Base-by-base conservation (phyloP, 2,797 vertebrate genomes). In the Peromyscus aztecus region DNA sequence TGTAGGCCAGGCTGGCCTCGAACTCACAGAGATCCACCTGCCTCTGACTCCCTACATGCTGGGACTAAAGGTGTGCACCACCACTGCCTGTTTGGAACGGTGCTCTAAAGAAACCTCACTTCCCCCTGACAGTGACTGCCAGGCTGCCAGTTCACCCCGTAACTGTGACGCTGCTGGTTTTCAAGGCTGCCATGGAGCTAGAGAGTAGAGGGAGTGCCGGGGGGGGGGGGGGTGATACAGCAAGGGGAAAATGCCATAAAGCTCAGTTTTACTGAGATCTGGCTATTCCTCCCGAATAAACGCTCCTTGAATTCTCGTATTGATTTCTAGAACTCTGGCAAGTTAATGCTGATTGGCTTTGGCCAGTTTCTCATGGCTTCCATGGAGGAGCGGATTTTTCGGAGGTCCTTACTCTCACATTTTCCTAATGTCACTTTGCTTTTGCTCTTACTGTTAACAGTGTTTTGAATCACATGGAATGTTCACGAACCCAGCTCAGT, bases 401-500 rank as follows among this genome's bases (percentile, higher is more conserved):
- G n/a, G 13, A 27, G 19, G 40, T 83, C 29, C 40, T 89, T 96
- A 19, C 73, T 67, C 31, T 40, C 31, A 63, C 14, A 43, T 67
- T 95, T 87, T 93, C 85, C n/a, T 52, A 59, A 88, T 89, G 27
- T 84, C 43, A 61, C 29, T n/a, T n/a, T 88, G 40, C 63, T 82
- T 94, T 82, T 63, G 37, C 9, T 85, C 88, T 95, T 82, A 14
- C 57, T 40, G 27, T 75, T 73, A 84, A 43, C 67, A 65, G 67
- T 75, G 59, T 91, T 94, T 91, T 57, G 31, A 73, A 55, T 88
- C 67, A 23, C 27, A 3, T 0, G 23, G 27, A 21, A 61, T 94
- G 29, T 88, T 94, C 13, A 9, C 31, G 77, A 31, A 83, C 43
- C 89, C 40, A 90, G n/a, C 71, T 84, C n/a, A 4, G 2, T 81